Percentiles rank a stretch among this genome's conserved stretches.
Conservation (phyloP, 2,113 vertebrate genomes). For the Oryctolagus cuniculus region mOryCun1.1 NC_091436.1:5452001-5452500, state of each 20-base stretch:
- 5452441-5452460: accelerated
- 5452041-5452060: conserved; percentile 5
- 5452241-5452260: not conserved
- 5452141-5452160: accelerated
- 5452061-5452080: conserved; percentile 10
- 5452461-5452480: too few relatives aligned
- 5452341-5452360: not conserved
- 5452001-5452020: conserved; percentile 62
- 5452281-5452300: not conserved
- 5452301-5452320: not conserved
- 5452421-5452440: not conserved
- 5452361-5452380: not conserved
- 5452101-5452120: too few relatives aligned
- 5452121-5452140: not conserved
- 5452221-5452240: not conserved
- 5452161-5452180: accelerated
- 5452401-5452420: not conserved
- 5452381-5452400: not conserved
- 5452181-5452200: too few relatives aligned
- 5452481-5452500: too few relatives aligned
- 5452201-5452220: not conserved
- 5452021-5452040: conserved; percentile 20
- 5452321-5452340: not conserved
- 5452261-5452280: not conserved
- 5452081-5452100: not conserved